Base-by-base conservation (phyloP, 2,113 vertebrate species). In the Spheniscus mendiculus region DNA sequence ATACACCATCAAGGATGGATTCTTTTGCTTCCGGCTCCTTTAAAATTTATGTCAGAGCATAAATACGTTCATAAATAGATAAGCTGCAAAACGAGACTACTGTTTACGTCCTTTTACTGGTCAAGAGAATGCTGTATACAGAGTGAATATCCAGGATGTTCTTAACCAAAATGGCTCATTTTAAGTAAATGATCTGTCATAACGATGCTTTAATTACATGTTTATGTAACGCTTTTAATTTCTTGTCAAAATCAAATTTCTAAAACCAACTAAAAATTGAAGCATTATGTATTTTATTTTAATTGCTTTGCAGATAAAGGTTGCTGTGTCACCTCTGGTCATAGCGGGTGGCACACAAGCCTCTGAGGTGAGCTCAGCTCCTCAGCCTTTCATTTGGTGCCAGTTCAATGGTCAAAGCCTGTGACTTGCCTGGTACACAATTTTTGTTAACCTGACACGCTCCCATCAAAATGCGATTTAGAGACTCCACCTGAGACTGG, bases 1-100 rank as follows among this genome's bases (percentile, higher is more conserved):
- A 6, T 47, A 17, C 11, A 2, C 47, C 3, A 0, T 4, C 5
- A 2, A n/a, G 74, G 61, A 34, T 11, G 71, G 62, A 18, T n/a
- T 52, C 61, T 49, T 83, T 53, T 19, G 42, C 72, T 89, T 83
- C 80, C 0, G 0, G 9, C 20, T 83, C 27, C 26, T 78, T 72
- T 22, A 3, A 47, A 22, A 45, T 58, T 52, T 34, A 5, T 6
- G 27, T 79, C 44, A 23, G 59, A 49, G 36, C 61, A n/a, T 17
- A 61, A 87, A 58, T 34, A n/a, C 44, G 5, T 82, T 92, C 30
- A 11, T 23, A 52, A 74, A 45, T 10, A 36, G 59, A 53, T 65
- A 45, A 78, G 9, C 47, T 83, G 53, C 55, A 86, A 50, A 85
- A 49, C 50, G 44, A n/a, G 45, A 13, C 9, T 17, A 2, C 14